These are phyloP conservation scores for Oreochromis aureus DNA, from an alignment of 2,113 vertebrate genomes.

Conservation along the genomic window DNA sequence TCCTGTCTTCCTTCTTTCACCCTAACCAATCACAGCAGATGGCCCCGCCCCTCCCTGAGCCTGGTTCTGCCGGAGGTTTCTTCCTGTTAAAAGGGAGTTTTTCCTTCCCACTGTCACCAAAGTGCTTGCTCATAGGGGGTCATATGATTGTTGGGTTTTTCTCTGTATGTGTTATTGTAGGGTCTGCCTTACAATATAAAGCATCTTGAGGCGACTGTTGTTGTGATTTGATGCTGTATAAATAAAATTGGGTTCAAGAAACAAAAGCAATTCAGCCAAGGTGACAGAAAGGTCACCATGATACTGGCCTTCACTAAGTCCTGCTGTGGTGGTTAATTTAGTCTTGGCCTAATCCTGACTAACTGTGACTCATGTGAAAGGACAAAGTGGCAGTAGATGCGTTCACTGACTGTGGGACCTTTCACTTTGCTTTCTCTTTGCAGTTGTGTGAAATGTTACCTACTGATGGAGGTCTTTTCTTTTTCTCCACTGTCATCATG, in stretches of 20 bases:
- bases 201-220: too few relatives aligned
- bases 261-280: background rate
- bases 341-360: background rate
- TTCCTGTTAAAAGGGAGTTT: too few relatives aligned
- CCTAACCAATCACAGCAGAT: background rate
- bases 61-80: too few relatives aligned
- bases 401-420: background rate
- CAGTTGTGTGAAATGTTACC: background rate
- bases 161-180: too few relatives aligned
- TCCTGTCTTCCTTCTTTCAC: background rate
- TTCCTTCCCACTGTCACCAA: too few relatives aligned
- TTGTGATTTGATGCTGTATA: too few relatives aligned
- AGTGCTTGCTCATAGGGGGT: too few relatives aligned
- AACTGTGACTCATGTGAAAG: background rate
- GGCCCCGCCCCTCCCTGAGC: background rate
- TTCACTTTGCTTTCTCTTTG: rapidly evolving
- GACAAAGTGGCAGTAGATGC: background rate
- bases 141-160: too few relatives aligned
- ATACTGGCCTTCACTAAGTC: background rate
- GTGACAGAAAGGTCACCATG: background rate
- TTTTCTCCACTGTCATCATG: background rate
- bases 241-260: background rate
- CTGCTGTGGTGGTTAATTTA: background rate
- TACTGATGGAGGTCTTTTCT: background rate
- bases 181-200: too few relatives aligned